phyloP scores from a whole-genome alignment of 2,797 vertebrate species.

The Myiothlypis chrysogaster region DNA sequence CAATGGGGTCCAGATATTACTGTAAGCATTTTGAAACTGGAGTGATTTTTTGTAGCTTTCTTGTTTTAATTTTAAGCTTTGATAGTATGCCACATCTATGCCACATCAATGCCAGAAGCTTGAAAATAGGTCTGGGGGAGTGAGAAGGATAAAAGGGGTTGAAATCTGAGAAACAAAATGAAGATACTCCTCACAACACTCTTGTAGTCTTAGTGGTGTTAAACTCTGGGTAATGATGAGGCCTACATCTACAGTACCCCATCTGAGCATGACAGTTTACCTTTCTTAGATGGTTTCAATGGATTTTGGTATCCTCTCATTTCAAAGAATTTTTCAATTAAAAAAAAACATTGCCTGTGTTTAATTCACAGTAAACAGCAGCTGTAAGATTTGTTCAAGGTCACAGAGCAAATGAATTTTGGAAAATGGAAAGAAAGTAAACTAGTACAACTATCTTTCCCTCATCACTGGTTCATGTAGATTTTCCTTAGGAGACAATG shows the following conservation, averaged over 20 bases:
- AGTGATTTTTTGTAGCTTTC: background rate
- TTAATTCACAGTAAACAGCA: background rate
- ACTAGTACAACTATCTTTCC: background rate
- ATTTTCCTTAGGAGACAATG: background rate
- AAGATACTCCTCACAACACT: background rate
- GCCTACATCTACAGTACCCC: background rate
- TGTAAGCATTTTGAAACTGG: background rate
- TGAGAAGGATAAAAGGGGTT: background rate
- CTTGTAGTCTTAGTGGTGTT: background rate
- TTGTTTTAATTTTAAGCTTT: background rate
- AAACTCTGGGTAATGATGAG: background rate
- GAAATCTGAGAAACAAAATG: background rate
- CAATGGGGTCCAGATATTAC: background rate
- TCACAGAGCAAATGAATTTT: background rate
- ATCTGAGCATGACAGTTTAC: background rate
- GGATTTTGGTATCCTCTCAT: background rate
- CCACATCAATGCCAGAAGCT: background rate
- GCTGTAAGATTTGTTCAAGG: background rate
- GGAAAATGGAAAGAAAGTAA: background rate
- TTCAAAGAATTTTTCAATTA: background rate
- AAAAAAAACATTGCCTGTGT: background rate
- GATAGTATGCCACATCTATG: background rate
- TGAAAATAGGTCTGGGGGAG: background rate
- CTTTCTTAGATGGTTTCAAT: background rate
- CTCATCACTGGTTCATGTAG: background rate